Evolutionary conservation across 1,140 invertebrate genomes (phyloP).

Genomic region (Drosophila prosaltans): DNA sequence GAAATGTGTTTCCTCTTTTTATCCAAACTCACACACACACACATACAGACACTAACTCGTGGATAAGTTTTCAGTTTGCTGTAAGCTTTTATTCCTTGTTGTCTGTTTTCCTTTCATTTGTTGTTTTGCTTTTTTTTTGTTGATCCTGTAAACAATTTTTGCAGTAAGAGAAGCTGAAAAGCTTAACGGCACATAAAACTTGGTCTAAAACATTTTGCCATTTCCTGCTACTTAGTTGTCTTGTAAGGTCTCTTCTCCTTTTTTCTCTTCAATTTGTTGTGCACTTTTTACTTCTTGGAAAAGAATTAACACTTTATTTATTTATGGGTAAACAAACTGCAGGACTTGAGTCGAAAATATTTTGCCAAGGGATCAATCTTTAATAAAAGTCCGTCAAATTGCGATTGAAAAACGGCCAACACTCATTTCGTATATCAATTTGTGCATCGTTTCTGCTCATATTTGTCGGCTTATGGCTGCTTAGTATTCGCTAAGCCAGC

Average conservation of each 20-base stretch:
- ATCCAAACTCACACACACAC: constrained; percentile 12
- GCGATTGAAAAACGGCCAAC: background rate
- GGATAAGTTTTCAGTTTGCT: constrained; percentile 51
- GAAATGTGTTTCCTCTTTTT: constrained; percentile 42
- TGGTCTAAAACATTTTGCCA: constrained; percentile 46
- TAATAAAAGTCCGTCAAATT: constrained; percentile 35
- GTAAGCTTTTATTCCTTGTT: constrained; percentile 41
- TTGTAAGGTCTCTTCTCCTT: background rate
- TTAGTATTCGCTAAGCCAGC: constrained; percentile 55
- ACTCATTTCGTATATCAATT: background rate
- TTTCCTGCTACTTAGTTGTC: constrained; percentile 65
- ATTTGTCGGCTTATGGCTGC: constrained; percentile 18
- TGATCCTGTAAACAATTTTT: constrained; percentile 55
- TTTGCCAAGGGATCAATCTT: constrained; percentile 47
- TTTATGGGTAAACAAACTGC: constrained; percentile 51
- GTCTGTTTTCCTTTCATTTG: constrained; percentile 19
- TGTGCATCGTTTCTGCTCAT: background rate
- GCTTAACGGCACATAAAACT: constrained; percentile 50
- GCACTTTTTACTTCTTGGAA: constrained; percentile 23
- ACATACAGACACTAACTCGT: constrained; percentile 14
- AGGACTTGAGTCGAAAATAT: constrained; percentile 19
- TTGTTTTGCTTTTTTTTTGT: constrained; percentile 11
- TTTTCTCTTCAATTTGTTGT: constrained; percentile 21
- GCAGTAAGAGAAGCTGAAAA: constrained; percentile 52
- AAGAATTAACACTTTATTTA: constrained; percentile 70